Conservation (phyloP, 2,888 invertebrate species). For the Elmis aenea region DNA sequence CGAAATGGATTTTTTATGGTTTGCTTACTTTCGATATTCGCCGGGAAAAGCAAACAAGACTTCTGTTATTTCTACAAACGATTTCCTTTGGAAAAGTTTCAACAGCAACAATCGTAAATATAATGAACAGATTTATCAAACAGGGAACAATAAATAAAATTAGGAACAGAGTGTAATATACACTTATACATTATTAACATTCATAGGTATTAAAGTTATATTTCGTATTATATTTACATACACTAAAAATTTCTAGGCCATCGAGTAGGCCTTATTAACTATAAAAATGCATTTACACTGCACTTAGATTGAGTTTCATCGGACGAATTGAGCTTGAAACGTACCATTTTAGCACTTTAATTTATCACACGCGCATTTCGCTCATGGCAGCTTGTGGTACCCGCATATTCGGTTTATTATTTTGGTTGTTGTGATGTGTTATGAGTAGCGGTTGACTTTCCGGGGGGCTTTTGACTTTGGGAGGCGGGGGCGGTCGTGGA, state of each 20-base stretch:
- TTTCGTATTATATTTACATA: conserved; percentile 27
- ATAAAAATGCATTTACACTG: conserved; percentile 18
- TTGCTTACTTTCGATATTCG: too few species aligned
- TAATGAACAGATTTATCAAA: too few species aligned
- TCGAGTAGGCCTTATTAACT: conserved; percentile 26
- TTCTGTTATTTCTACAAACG: too few species aligned
- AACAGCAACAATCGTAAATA: too few species aligned
- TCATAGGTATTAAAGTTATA: conserved; percentile 33
- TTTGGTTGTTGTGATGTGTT: conserved; percentile 43
- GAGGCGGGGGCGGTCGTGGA: conserved; percentile 55
- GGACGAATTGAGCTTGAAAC: conserved; percentile 31
- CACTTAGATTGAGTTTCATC: conserved; percentile 21
- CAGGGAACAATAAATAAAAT: conserved; percentile 21
- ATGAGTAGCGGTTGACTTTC: conserved; percentile 53
- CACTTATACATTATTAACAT: conserved; percentile 35
- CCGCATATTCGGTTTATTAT: conserved; percentile 52
- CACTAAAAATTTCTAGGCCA: conserved; percentile 26
- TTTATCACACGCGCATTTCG: conserved; percentile 85
- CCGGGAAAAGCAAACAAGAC: too few species aligned
- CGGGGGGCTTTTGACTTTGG: conserved; percentile 53
- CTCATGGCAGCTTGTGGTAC: conserved; percentile 81
- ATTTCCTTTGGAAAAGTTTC: too few species aligned
- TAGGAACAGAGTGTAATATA: conserved; percentile 18
- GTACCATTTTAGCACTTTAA: conserved; percentile 13
- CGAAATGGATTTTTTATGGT: too few species aligned